Percentiles rank a stretch among this genome's conserved stretches.
Conservation (phyloP, 2,113 vertebrate species). For the Indicator indicator region DNA sequence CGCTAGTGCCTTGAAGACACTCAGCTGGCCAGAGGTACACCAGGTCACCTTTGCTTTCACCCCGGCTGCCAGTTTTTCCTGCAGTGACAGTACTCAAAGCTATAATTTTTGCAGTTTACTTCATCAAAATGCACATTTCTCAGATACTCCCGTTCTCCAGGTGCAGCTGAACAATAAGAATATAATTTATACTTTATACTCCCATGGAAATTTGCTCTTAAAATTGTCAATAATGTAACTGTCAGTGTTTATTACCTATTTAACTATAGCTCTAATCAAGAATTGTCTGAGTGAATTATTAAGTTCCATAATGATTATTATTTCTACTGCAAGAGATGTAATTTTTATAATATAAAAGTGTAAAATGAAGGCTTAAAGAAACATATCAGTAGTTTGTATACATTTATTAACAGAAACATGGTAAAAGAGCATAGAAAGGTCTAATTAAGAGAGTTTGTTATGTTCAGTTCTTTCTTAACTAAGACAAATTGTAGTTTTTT, state of each 20-base stretch:
- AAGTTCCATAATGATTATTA: not conserved
- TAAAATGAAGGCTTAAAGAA: conserved; percentile 1
- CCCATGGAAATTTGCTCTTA: conserved; percentile 12
- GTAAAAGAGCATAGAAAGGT: not conserved
- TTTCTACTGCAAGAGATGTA: not conserved
- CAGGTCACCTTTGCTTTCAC: not conserved
- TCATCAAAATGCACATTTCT: not conserved
- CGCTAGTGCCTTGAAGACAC: not conserved
- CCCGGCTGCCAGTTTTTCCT: not conserved
- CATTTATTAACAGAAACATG: not conserved
- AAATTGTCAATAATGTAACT: not conserved
- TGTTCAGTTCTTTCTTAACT: conserved; percentile 22
- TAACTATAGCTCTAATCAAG: not conserved
- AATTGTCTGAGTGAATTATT: not conserved
- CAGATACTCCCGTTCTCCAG: not conserved
- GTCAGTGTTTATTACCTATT: not conserved
- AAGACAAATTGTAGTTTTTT: not conserved
- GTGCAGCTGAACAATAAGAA: not conserved
- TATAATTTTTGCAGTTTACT: conserved; percentile 12
- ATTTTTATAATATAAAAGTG: not conserved
- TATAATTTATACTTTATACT: not conserved
- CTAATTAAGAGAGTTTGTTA: conserved; percentile 12
- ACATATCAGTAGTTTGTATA: not conserved
- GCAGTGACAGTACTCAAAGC: not conserved
- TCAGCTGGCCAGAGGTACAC: not conserved